Evolutionary conservation across 2,888 invertebrate genomes (phyloP).

Genomic region (Heliconius charithonia): DNA sequence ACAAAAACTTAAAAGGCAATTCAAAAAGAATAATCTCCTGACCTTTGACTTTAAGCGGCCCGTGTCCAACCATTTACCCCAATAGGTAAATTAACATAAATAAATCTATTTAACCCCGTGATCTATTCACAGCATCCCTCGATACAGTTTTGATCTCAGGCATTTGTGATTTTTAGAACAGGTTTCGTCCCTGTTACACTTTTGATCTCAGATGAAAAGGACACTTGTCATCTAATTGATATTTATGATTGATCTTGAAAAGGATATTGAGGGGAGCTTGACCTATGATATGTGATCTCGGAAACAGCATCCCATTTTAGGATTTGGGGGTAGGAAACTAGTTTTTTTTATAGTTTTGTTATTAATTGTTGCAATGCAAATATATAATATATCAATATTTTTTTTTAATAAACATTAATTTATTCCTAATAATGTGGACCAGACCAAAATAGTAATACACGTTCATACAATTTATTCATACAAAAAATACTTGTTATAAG

Average conservation of each 20-base stretch:
- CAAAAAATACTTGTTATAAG: too few relatives aligned
- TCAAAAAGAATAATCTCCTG: slow-evolving; percentile 9
- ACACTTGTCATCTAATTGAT: slow-evolving; percentile 23
- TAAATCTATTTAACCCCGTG: slow-evolving; percentile 55
- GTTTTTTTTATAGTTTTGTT: background rate
- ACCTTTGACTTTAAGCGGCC: slow-evolving; percentile 31
- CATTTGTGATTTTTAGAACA: slow-evolving; percentile 39
- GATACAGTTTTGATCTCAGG: slow-evolving; percentile 61
- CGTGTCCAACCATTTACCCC: slow-evolving; percentile 45
- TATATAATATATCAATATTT: background rate
- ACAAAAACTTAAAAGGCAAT: background rate
- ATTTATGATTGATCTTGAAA: slow-evolving; percentile 20
- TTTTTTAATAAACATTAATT: background rate
- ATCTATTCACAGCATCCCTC: slow-evolving; percentile 63
- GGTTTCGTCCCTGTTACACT: slow-evolving; percentile 59
- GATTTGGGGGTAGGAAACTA: slow-evolving; percentile 13
- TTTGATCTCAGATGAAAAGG: slow-evolving; percentile 59
- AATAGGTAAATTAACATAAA: slow-evolving; percentile 49
- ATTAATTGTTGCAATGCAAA: background rate
- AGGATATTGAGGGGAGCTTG: slow-evolving; percentile 19
- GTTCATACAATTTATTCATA: too few relatives aligned
- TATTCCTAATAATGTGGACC: too few relatives aligned
- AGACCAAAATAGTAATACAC: too few relatives aligned
- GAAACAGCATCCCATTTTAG: slow-evolving; percentile 31
- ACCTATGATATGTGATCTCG: slow-evolving; percentile 38